Percentiles rank a stretch among this genome's conserved stretches.
phyloP scores from a whole-genome alignment of 2,113 vertebrate genomes.

The Siniperca knerii region DNA sequence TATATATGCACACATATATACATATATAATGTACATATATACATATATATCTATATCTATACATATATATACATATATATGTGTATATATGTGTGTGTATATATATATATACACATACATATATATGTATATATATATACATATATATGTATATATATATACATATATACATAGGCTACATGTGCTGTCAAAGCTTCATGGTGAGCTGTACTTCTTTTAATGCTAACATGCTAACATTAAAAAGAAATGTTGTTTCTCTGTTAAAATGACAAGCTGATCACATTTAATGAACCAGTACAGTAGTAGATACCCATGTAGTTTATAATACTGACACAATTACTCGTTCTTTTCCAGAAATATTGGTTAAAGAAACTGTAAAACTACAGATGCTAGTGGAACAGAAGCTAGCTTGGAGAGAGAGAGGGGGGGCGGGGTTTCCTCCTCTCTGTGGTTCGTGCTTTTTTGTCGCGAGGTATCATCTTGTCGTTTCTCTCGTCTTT shows the following conservation, averaged over 20 bases:
- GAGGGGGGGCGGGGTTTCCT: not conserved
- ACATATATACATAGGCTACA: too few species aligned
- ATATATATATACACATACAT: too few species aligned
- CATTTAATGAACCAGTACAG: not conserved
- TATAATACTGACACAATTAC: not conserved
- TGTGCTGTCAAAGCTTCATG: not conserved
- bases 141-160: too few species aligned
- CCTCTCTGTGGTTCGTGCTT: not conserved
- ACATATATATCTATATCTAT: too few species aligned
- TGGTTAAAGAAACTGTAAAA: not conserved
- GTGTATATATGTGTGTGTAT: too few species aligned
- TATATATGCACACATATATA: too few species aligned
- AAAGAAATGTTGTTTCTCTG: too few species aligned
- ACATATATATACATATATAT: too few species aligned
- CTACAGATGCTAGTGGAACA: not conserved
- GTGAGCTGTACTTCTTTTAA: not conserved
- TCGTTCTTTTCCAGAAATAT: not conserved
- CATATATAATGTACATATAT: too few species aligned
- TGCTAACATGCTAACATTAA: not conserved
- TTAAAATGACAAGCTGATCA: not conserved
- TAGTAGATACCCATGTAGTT: not conserved
- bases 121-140: too few species aligned
- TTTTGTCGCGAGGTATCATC: constrained; percentile 5
- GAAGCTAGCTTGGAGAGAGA: not conserved
- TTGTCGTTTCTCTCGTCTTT: constrained; percentile 31